Conservation (phyloP, 2,797 vertebrate species). For the Craterocephalus amniculus region DNA sequence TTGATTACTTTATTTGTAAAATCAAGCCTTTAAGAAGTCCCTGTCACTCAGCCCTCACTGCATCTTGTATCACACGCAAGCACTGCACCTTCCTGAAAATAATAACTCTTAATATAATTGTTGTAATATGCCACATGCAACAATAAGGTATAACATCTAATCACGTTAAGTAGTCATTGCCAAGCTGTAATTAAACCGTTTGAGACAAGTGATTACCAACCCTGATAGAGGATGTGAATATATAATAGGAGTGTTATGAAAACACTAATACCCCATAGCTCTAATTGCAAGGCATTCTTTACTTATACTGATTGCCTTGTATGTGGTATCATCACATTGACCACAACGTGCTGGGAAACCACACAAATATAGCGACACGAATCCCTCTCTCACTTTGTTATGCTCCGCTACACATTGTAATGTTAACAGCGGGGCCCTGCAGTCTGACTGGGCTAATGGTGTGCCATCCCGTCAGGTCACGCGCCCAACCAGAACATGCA, state of each 20-base stretch:
- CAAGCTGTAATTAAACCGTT: constrained; percentile 86
- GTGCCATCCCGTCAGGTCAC: constrained; percentile 78
- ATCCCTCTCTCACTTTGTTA: constrained; percentile 67
- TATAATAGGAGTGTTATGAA: constrained; percentile 82
- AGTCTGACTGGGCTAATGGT: constrained; percentile 78
- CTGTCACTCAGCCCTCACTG: constrained; percentile 76
- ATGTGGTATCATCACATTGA: constrained; percentile 66
- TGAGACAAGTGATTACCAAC: constrained; percentile 85
- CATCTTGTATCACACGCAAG: constrained; percentile 65
- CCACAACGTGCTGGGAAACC: constrained; percentile 58
- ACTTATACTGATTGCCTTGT: constrained; percentile 72
- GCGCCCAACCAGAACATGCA: constrained; percentile 78
- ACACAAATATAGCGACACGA: constrained; percentile 61
- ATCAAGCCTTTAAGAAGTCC: constrained; percentile 81
- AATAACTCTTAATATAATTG: constrained; percentile 83
- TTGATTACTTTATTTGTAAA: constrained; percentile 82
- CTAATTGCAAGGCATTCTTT: constrained; percentile 74
- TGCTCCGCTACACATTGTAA: constrained; percentile 76
- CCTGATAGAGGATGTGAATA: constrained; percentile 81
- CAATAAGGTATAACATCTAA: constrained; percentile 87
- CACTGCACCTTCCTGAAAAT: constrained; percentile 71
- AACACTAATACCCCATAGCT: constrained; percentile 80
- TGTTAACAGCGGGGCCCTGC: constrained; percentile 79
- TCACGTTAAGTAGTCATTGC: constrained; percentile 84
- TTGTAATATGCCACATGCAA: constrained; percentile 81